Percentiles rank a stretch among this genome's conserved stretches.
Evolutionary conservation across 2,888 invertebrate genomes (phyloP).

Genomic region (Zeuzera pyrina): DNA sequence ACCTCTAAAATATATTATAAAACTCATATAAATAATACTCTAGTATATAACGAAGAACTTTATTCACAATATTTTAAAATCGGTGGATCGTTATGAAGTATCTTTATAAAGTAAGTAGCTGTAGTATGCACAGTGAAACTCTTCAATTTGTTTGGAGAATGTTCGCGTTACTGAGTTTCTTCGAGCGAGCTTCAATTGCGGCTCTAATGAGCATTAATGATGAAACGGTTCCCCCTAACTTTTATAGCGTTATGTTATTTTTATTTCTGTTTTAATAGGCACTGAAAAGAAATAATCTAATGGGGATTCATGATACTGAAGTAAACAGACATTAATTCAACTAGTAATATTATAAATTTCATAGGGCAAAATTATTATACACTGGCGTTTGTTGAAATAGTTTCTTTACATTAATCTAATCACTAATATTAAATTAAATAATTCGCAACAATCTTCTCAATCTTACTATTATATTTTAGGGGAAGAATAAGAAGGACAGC

Average conservation of each 20-base stretch:
- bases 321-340: conserved; percentile 1
- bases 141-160: conserved; percentile 48
- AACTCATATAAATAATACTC: no score
- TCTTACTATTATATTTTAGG: conserved; percentile 18
- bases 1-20: no score
- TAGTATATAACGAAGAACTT: no score
- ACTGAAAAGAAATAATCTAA: no score
- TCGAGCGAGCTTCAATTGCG: conserved; percentile 58
- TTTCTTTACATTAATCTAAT: no score
- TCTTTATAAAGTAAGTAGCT: no score
- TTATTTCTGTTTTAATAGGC: conserved; percentile 19
- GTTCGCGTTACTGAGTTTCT: conserved; percentile 35
- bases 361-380: neutral
- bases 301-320: no score
- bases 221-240: conserved; percentile 41
- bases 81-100: no score
- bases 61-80: no score
- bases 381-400: neutral
- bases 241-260: conserved; percentile 28
- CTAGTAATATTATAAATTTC: neutral
- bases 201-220: conserved; percentile 62
- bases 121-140: conserved; percentile 21
- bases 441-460: no score
- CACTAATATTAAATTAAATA: no score
- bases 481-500: conserved; percentile 18